Evolutionary conservation across 1,140 invertebrate genomes (phyloP), one percentile per base, ranked within the genome.

Genomic region (Bombus affinis): DNA sequence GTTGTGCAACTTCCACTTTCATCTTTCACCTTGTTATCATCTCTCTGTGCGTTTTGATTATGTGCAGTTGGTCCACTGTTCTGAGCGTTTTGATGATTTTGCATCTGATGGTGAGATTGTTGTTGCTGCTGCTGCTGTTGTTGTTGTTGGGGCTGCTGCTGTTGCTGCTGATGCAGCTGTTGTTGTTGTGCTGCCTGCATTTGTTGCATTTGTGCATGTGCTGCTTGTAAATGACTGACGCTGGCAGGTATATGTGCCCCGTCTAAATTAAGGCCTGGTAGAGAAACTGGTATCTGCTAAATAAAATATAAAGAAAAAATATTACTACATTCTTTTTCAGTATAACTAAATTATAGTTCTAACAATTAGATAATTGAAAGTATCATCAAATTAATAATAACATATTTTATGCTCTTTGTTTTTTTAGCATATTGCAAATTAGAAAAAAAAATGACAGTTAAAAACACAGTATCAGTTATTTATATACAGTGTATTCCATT

Each of bases 161-260:
- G 44, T 47, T 47, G 90, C 59, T 92, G 91, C 65, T 93, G 92
- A 32, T 93, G 92, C 85, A 90, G 90, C 83, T 92, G 93, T 32
- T 94, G 94, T n/a, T 95, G 94, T 74, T 94, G 94, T 10, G 92
- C 92, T 28, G 92, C 92, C 75, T 94, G 94, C 92, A 95, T 94
- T 86, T 95, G 94, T 68, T 95, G 95, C 93, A 95, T 95, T 88
- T 95, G 95, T 85, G 94, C 95, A 85, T 95, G 94, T 65, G 94
- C 94, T 74, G 93, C 95, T 83, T 95, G 94, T 72, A 95, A 88
- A 81, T 95, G 95, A 86, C 94, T 93, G 70, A 93, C 92, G 79
- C 92, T 94, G 74, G 94, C 86, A 32, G 93, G 93, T 87, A 95
- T 93, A 76, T 95, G 95, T 75, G 93, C 92, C 42, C 94, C 94